phyloP scores from a whole-genome alignment of 2,113 vertebrate genomes.

The Drymodes brunneopygia region DNA sequence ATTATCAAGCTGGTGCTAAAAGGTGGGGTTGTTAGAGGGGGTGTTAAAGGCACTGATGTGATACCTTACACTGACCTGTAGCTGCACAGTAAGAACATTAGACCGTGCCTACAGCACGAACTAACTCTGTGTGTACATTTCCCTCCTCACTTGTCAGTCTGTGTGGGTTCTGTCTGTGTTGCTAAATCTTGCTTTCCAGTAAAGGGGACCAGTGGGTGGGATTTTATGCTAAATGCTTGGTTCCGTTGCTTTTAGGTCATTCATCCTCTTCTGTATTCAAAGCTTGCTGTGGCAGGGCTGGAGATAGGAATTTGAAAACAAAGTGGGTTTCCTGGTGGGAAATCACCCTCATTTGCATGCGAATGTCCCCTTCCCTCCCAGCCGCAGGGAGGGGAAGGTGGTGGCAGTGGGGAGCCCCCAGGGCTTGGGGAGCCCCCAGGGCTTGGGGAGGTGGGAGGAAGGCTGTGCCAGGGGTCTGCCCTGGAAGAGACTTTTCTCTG shows the following conservation, averaged over 20 bases:
- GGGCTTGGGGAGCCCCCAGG: background rate
- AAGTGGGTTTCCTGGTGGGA: conserved; percentile 13
- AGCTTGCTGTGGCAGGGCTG: background rate
- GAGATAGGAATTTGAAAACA: conserved; percentile 20
- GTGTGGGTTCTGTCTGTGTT: background rate
- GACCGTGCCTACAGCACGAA: rapidly evolving
- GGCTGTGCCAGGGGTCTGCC: background rate
- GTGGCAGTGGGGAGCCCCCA: background rate
- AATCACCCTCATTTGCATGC: conserved; percentile 7
- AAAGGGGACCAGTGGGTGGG: background rate
- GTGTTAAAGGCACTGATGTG: background rate
- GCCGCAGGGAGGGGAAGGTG: background rate
- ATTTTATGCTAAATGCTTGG: background rate
- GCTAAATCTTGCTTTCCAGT: background rate
- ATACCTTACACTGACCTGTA: background rate
- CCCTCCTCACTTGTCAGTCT: background rate
- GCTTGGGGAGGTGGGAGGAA: background rate
- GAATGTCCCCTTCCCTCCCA: background rate
- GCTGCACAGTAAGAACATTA: background rate
- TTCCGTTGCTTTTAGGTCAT: background rate
- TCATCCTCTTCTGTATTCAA: background rate
- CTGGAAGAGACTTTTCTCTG: background rate
- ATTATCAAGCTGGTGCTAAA: background rate
- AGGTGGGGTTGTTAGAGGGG: background rate
- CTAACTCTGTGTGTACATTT: background rate